These are phyloP conservation scores for Callipepla squamata DNA, from an alignment of 2,113 vertebrate genomes.

Conservation along the genomic window DNA sequence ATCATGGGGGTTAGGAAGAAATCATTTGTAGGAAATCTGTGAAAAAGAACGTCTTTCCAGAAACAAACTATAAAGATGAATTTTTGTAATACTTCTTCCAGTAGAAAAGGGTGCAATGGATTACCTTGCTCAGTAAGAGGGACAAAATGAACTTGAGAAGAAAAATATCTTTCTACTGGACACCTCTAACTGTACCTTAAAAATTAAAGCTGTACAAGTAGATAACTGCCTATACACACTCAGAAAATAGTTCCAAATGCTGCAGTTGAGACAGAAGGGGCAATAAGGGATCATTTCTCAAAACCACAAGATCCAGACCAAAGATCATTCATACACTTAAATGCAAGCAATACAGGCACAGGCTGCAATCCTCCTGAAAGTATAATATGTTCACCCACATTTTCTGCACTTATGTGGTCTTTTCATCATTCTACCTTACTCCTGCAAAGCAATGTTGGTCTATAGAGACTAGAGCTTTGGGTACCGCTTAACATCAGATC, in stretches of 20 bases:
- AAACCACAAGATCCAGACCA: neutral
- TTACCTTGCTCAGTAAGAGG: neutral
- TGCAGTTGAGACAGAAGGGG: neutral
- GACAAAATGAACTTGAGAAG: neutral
- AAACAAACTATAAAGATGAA: neutral
- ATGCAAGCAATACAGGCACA: no score
- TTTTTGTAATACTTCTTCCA: neutral
- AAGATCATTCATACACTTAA: neutral
- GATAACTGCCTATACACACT: neutral
- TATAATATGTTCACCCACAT: no score
- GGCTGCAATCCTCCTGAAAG: neutral
- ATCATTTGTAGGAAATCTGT: neutral
- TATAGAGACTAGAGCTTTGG: neutral
- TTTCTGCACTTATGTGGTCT: neutral
- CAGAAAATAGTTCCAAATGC: neutral
- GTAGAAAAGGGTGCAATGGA: fast-evolving
- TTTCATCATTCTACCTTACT: neutral
- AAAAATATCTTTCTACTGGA: neutral
- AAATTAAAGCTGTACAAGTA: neutral
- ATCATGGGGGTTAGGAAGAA: neutral
- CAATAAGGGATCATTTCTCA: neutral
- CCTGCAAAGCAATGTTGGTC: neutral
- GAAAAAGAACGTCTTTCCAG: neutral
- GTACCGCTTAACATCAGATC: neutral
- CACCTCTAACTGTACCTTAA: neutral